Evolutionary conservation across 2,888 invertebrate species (phyloP).

Genomic region (Resseliella maxima): DNA sequence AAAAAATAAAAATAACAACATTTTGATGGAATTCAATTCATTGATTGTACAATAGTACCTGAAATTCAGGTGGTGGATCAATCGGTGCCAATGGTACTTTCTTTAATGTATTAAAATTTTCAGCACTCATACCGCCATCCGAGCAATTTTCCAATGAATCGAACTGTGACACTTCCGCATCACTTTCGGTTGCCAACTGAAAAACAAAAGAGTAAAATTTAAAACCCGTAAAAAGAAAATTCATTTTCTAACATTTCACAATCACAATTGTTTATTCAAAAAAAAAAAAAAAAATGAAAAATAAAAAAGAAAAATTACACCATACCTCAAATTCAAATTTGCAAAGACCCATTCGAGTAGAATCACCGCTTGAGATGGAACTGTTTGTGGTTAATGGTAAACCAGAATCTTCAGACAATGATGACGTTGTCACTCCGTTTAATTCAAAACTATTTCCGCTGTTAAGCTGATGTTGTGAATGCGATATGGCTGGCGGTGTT

Average conservation of each 20-base stretch:
- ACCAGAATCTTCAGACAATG: conserved; percentile 67
- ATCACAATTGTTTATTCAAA: no score
- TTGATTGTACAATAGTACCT: no score
- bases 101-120: conserved; percentile 84
- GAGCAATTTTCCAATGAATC: conserved; percentile 81
- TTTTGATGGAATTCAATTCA: conserved; percentile 56
- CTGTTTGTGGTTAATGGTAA: conserved; percentile 67
- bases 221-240: neutral
- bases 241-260: conserved; percentile 11
- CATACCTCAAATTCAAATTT: conserved; percentile 67
- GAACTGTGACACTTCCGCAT: conserved; percentile 83
- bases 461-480: conserved; percentile 63
- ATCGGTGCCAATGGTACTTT: conserved; percentile 80
- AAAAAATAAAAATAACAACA: conserved; percentile 41
- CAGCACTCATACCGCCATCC: conserved; percentile 81
- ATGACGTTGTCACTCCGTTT: conserved; percentile 64
- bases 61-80: conserved; percentile 88
- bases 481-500: conserved; percentile 28
- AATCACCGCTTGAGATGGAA: conserved; percentile 67
- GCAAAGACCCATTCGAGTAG: conserved; percentile 66
- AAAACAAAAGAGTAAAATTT: conserved; percentile 62
- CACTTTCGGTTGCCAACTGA: conserved; percentile 84
- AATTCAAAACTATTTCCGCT: conserved; percentile 67
- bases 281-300: no score
- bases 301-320: neutral